A percentile compares a stretch with the other conserved stretches of the same genome.
Conservation (phyloP, 1,140 invertebrate genomes). For the Grapholita molesta region DNA sequence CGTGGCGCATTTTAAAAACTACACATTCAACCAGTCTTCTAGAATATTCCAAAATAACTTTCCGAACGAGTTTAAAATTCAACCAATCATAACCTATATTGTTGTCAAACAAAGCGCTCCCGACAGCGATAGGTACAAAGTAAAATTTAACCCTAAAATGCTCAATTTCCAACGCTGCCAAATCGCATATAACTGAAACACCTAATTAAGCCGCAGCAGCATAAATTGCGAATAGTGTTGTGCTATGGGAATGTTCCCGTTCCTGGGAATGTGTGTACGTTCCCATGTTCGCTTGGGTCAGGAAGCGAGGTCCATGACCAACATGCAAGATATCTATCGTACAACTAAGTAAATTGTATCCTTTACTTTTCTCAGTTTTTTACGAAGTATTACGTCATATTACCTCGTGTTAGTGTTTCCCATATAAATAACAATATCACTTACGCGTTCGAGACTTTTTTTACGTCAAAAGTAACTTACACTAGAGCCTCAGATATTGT, state of each 20-base stretch:
- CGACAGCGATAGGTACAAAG: neutral
- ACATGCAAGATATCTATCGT: neutral
- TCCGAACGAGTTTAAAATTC: neutral
- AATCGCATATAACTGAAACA: neutral
- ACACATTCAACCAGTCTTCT: too few relatives aligned
- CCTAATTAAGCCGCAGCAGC: neutral
- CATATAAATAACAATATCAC: too few relatives aligned
- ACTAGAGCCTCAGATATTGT: too few relatives aligned
- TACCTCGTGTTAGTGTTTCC: too few relatives aligned
- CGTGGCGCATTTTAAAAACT: too few relatives aligned
- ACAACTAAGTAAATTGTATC: too few relatives aligned
- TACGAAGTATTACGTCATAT: too few relatives aligned
- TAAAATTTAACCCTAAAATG: neutral
- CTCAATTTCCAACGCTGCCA: neutral
- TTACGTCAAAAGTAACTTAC: too few relatives aligned
- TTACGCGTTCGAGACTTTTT: too few relatives aligned
- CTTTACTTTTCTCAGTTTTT: too few relatives aligned
- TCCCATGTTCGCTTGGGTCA: neutral
- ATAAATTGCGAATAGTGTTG: neutral
- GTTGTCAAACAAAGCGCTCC: too few relatives aligned
- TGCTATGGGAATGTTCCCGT: neutral
- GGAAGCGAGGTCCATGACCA: neutral
- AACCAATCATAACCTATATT: neutral
- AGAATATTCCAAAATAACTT: too few relatives aligned
- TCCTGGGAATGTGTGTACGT: neutral